Percentiles rank a stretch among this genome's conserved stretches.
phyloP scores from a whole-genome alignment of 2,888 invertebrate genomes.

The Flexamia atlantica region DNA sequence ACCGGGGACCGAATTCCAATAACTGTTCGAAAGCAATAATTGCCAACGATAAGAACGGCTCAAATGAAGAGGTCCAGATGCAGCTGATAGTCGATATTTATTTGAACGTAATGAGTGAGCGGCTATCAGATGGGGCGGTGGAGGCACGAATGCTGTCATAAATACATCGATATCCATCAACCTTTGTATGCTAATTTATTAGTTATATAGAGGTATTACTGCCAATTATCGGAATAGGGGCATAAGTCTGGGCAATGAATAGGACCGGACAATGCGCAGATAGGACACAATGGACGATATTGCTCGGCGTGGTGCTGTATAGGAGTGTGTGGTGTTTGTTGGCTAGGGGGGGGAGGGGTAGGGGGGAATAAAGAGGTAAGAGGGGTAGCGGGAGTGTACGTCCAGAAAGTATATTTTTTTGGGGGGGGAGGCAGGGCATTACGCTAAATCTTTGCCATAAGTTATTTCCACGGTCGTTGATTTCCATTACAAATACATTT shows the following conservation, averaged over 20 bases:
- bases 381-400: too few species aligned
- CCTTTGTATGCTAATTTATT: slow-evolving; percentile 59
- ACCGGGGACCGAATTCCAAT: not conserved
- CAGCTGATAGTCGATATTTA: slow-evolving; percentile 20
- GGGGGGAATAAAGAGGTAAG: too few species aligned
- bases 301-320: not conserved
- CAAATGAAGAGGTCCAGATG: slow-evolving; percentile 56
- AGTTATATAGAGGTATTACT: slow-evolving; percentile 56
- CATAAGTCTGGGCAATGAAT: slow-evolving; percentile 39
- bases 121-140: slow-evolving; percentile 22
- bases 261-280: slow-evolving; percentile 27
- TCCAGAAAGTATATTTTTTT: too few species aligned
- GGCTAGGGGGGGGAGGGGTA: too few species aligned
- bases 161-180: slow-evolving; percentile 52
- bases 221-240: slow-evolving; percentile 54
- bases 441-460: too few species aligned
- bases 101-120: slow-evolving; percentile 41
- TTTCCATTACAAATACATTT: too few species aligned
- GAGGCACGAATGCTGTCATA: slow-evolving; percentile 18
- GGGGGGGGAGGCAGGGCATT: too few species aligned
- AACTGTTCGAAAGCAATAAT: not conserved
- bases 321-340: too few species aligned
- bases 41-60: not conserved
- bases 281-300: slow-evolving; percentile 31
- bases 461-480: too few species aligned